Evolutionary conservation across 1,140 invertebrate species (phyloP), one percentile per base, ranked within the genome.

Genomic region (Calliphora vicina): DNA sequence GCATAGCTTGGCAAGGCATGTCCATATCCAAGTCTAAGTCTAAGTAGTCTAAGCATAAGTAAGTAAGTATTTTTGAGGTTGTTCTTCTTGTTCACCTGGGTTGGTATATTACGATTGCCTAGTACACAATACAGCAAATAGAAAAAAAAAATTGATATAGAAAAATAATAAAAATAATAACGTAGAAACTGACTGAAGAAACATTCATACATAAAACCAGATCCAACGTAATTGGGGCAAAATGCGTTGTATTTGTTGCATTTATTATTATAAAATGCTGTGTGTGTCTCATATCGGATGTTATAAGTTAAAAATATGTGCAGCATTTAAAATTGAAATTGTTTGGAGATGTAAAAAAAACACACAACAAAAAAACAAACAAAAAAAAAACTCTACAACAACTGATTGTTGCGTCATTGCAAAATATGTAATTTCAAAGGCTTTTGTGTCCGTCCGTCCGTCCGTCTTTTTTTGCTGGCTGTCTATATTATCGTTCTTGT

Each of bases 261-360:
- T 50, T 50, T 17, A 50, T 50, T 50, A 35, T 35, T 35, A 35
- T 35, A 35, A 13, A 50, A 50, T 50, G 15, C 13, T 50, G 45
- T 74, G 72, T 72, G 27, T 72, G 71, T 74, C 25, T 74, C 72
- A 26, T 35, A 74, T 74, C 72, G 72, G 72, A 74, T 74, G 72
- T 74, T 74, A 74, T 74, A 74, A 74, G 72, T 17, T n/a, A 74
- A 35, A 35, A 35, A 35, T 35, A 35, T 35, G 35, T 35, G 1
- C 72, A 74, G 26, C 72, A 74, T 74, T 74, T 74, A 29, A 74
- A 74, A 74, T 74, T 74, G 72, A 74, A 74, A 74, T 74, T 74
- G 45, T 74, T 74, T 27, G 17, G 27, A 74, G 27, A 35, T 27
- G 27, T 26, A 13, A 74, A 26, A 71, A 71, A 71, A 71, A 71